These are phyloP conservation scores for Ryuthela nishihirai DNA, from an alignment of 2,888 invertebrate species.

Conservation along the genomic window DNA sequence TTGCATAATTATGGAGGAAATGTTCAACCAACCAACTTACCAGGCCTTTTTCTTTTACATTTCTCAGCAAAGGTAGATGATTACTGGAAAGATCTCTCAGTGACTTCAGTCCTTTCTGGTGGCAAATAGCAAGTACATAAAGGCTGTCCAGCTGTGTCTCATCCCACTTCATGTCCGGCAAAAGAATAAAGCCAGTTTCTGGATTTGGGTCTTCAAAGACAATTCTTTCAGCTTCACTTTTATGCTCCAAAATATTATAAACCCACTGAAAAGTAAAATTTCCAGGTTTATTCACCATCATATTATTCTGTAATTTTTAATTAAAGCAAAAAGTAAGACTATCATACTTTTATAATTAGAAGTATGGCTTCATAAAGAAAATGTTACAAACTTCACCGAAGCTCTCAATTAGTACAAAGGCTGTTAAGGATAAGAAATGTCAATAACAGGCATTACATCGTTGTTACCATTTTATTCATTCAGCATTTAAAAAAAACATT, in stretches of 20 bases:
- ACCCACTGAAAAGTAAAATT: slow-evolving; percentile 74
- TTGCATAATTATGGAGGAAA: no score
- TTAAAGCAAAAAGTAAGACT: no score
- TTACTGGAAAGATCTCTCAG: slow-evolving; percentile 72
- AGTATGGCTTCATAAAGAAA: background rate
- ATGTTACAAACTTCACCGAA: background rate
- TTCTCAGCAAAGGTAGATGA: slow-evolving; percentile 77
- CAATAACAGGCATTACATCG: no score
- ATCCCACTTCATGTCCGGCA: slow-evolving; percentile 97
- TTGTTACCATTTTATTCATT: no score
- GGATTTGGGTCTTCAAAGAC: slow-evolving; percentile 75
- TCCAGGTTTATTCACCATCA: slow-evolving; percentile 7
- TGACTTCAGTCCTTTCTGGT: slow-evolving; percentile 70
- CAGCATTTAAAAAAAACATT: no score
- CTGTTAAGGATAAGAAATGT: no score
- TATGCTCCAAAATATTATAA: slow-evolving; percentile 89
- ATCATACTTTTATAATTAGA: no score
- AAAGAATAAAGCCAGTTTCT: slow-evolving; percentile 75
- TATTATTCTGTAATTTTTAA: slow-evolving; percentile 1
- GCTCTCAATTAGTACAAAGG: no score
- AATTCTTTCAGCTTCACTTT: slow-evolving; percentile 82
- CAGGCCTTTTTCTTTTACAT: slow-evolving; percentile 69
- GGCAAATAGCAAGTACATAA: slow-evolving; percentile 77
- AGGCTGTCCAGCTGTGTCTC: slow-evolving; percentile 69
- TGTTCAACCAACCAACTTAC: no score